A percentile compares a stretch with the other conserved stretches of the same genome.
phyloP scores from a whole-genome alignment of 1,140 invertebrate species.

The Leguminivora glycinivorella region DNA sequence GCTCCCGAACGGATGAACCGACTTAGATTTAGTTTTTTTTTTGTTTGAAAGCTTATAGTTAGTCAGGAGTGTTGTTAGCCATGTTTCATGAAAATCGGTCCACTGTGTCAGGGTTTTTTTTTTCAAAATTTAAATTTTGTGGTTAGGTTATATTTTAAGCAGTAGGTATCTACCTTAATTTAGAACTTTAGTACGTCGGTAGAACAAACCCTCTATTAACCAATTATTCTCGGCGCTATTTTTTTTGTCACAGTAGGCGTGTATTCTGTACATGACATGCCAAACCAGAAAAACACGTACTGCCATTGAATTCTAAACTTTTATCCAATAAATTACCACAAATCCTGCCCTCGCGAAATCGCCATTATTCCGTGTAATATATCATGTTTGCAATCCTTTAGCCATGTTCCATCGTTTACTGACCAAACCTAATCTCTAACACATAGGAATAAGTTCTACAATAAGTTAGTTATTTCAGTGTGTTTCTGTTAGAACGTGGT shows the following conservation, averaged over 20 bases:
- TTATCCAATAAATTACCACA: neutral
- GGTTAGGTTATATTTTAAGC: too few species aligned
- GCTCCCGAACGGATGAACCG: too few species aligned
- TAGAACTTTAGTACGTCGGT: too few species aligned
- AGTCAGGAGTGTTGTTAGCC: too few species aligned
- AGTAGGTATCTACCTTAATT: too few species aligned
- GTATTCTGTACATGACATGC: neutral
- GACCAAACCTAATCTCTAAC: neutral
- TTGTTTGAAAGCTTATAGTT: too few species aligned
- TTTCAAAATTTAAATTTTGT: too few species aligned
- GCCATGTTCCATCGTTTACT: neutral
- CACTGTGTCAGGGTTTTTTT: too few species aligned
- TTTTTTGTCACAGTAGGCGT: neutral
- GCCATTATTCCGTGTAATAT: neutral
- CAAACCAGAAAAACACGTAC: neutral
- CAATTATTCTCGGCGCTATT: neutral
- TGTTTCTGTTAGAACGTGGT: neutral
- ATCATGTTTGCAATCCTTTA: slow-evolving; percentile 23
- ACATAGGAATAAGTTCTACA: neutral
- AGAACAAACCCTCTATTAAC: neutral
- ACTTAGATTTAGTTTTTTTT: too few species aligned
- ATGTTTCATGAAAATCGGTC: too few species aligned
- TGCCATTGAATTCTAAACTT: neutral
- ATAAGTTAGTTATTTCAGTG: neutral
- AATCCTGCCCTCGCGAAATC: slow-evolving; percentile 3